Evolutionary conservation across 2,797 vertebrate genomes (phyloP).

Genomic region (Danio kyathit): DNA sequence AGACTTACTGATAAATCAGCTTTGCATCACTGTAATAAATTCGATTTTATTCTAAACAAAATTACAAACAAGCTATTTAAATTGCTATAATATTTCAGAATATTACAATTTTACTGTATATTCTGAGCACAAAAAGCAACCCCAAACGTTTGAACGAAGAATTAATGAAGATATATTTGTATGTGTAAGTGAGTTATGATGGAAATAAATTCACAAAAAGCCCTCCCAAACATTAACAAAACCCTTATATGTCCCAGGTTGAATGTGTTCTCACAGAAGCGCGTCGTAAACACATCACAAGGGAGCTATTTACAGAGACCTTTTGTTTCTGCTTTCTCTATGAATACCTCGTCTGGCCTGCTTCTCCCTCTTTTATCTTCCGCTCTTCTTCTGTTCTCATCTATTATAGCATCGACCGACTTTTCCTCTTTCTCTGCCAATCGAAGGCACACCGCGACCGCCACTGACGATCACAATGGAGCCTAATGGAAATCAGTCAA

Average conservation of each 20-base stretch:
- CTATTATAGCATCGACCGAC: constrained; percentile 39
- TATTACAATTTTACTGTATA: too few relatives aligned
- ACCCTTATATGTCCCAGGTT: not conserved
- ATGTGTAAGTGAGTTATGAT: too few relatives aligned
- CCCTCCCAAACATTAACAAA: not conserved
- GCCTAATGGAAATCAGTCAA: constrained; percentile 36
- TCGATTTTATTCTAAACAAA: too few relatives aligned
- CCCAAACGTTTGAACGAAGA: too few relatives aligned
- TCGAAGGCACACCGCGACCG: constrained; percentile 16
- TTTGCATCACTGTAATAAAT: too few relatives aligned
- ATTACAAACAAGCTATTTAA: too few relatives aligned
- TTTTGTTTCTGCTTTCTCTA: constrained; percentile 67
- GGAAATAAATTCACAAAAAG: too few relatives aligned
- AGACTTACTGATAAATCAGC: too few relatives aligned
- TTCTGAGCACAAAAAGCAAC: too few relatives aligned
- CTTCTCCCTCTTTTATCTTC: constrained; percentile 65
- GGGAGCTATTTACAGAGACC: constrained; percentile 73
- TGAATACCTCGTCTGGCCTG: constrained; percentile 65
- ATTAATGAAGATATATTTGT: too few relatives aligned
- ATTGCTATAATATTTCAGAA: too few relatives aligned
- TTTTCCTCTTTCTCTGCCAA: constrained; percentile 40
- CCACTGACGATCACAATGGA: not conserved
- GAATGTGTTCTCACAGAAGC: constrained; percentile 20
- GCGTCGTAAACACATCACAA: constrained; percentile 68
- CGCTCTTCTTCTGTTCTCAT: constrained; percentile 69